Base-by-base conservation (phyloP, 2,888 invertebrate species). In the Pheosia gnoma region DNA sequence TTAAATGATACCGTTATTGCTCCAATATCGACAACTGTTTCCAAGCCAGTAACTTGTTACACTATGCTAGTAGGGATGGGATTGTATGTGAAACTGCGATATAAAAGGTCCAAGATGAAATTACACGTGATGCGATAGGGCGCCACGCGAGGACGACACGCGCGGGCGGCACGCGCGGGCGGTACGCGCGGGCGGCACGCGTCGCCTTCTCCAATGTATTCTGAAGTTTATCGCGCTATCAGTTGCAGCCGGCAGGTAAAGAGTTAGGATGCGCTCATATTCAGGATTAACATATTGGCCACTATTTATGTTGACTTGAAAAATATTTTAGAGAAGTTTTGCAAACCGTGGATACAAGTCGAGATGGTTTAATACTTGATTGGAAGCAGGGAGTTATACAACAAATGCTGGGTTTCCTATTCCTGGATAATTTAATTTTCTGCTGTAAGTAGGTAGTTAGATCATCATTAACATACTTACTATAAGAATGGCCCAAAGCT, bases 1-100 rank as follows among this genome's bases (percentile, higher is more conserved):
- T 80, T 72, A 79, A 74, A 77, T 71, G 74, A 78, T 77, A 82
- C 70, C 77, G 80, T 79, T 77, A 81, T 79, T 69, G 78, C 70
- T 70, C 71, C 79, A 79, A 75, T 83, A 79, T 79, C 78, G 72
- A 70, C 62, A 68, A 71, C 71, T 67, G 71, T 66, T 69, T 67
- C 70, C 68, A 74, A 68, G 66, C 57, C 59, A 58, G 60, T 66
- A 74, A 77, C 75, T 77, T 78, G 71, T 78, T 71, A 67, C 67
- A 69, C 69, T 67, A 65, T 58, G 71, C 43, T 57, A 57, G 58
- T 68, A 73, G 78, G 67, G 73, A 70, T 66, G 71, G 63, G 65
- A 54, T 51, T 36, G 41, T 59, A 37, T 38, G 45, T 49, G 47
- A 72, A 66, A 70, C 66, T 62, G 10, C 41, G 9, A 10, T 47